Evolutionary conservation across 2,888 invertebrate genomes (phyloP).

Genomic region (Sinopyrophorus schimmeli): DNA sequence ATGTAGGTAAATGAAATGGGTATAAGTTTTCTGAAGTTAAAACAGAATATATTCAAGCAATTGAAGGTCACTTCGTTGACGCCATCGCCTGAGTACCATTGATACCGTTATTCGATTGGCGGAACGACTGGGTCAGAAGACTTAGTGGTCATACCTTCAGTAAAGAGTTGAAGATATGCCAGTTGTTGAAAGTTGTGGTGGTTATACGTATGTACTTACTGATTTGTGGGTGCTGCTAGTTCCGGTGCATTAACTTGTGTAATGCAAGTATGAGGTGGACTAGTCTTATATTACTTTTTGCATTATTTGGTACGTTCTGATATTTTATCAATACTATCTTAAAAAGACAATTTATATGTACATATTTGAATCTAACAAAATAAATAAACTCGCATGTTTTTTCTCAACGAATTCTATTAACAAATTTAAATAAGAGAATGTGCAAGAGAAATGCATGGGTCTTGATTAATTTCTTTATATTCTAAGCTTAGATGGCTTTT

Average conservation of each 20-base stretch:
- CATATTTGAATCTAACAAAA: too few species aligned
- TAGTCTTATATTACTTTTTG: conserved; percentile 27
- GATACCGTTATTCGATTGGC: conserved; percentile 36
- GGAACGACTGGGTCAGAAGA: conserved; percentile 35
- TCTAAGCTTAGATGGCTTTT: conserved; percentile 18
- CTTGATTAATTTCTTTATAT: conserved; percentile 9
- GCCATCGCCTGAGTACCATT: conserved; percentile 25
- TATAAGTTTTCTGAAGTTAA: too few species aligned
- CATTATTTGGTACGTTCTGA: conserved; percentile 33
- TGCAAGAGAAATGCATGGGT: too few species aligned
- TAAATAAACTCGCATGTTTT: too few species aligned
- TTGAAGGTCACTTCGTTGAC: conserved; percentile 26
- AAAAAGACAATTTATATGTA: too few species aligned
- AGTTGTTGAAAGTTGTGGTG: conserved; percentile 34
- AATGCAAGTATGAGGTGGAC: conserved; percentile 32
- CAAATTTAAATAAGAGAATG: too few species aligned
- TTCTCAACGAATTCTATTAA: too few species aligned
- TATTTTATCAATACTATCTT: too few species aligned
- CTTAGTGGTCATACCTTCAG: conserved; percentile 21
- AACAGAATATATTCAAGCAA: too few species aligned
- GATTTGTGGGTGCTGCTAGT: conserved; percentile 22
- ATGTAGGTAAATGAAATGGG: too few species aligned
- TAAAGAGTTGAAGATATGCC: conserved; percentile 22
- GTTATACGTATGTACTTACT: conserved; percentile 12
- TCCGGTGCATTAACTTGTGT: conserved; percentile 18